phyloP scores from a whole-genome alignment of 1,140 invertebrate genomes.

The Sipha flava region DNA sequence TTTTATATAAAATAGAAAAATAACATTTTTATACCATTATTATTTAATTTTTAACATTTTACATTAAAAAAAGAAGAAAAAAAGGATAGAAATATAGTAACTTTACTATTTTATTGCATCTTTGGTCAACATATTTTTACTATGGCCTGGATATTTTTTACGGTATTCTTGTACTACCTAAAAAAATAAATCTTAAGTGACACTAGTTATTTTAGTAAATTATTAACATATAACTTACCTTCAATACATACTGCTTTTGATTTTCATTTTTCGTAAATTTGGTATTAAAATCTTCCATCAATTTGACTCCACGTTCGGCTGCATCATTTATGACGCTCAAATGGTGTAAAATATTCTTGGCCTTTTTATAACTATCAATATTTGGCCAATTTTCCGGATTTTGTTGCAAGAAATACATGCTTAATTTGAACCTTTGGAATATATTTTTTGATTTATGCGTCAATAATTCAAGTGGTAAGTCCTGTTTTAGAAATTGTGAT shows the following conservation, averaged over 20 bases:
- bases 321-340: conserved; percentile 38
- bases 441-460: background rate
- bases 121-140: no score
- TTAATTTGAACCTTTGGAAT: background rate
- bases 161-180: background rate
- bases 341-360: conserved; percentile 33
- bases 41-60: background rate
- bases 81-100: no score
- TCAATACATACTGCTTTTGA: conserved; percentile 37
- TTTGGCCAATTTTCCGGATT: background rate
- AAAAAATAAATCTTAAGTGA: background rate
- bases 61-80: background rate
- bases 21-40: background rate
- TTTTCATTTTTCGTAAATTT: conserved; percentile 36
- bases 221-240: conserved; percentile 33
- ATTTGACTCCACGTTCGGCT: conserved; percentile 37
- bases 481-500: background rate
- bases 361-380: background rate
- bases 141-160: background rate
- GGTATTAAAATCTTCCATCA: conserved; percentile 37
- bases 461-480: background rate
- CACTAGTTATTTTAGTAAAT: background rate
- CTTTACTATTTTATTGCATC: no score
- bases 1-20: background rate
- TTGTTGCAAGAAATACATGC: background rate